A percentile compares a stretch with the other conserved stretches of the same genome.
Conservation (phyloP, 2,797 vertebrate genomes). For the Buphagus erythrorhynchus region DNA sequence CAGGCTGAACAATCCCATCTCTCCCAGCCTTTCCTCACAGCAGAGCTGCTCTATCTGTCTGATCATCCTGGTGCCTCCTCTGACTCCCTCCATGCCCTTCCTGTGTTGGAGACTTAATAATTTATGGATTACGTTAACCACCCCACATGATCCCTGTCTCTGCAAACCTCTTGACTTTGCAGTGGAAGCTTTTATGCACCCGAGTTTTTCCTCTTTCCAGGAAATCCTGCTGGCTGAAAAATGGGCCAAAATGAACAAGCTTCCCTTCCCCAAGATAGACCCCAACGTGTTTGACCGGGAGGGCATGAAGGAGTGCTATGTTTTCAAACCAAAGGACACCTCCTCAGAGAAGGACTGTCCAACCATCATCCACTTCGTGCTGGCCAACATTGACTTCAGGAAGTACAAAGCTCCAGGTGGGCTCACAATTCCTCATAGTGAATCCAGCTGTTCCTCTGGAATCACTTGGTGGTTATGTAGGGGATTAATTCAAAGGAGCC, state of each 20-base stretch:
- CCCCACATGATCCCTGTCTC: not conserved
- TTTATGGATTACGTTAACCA: not conserved
- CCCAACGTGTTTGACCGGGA: slow-evolving; percentile 95
- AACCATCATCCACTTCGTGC: slow-evolving; percentile 94
- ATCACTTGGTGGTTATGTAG: not conserved
- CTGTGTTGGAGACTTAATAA: not conserved
- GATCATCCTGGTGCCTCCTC: not conserved
- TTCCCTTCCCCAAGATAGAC: slow-evolving; percentile 96
- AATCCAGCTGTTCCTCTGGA: not conserved
- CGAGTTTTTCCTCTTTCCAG: slow-evolving; percentile 68
- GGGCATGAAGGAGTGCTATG: slow-evolving; percentile 95
- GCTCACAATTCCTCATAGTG: not conserved
- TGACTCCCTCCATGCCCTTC: not conserved
- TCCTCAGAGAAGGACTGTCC: slow-evolving; percentile 91
- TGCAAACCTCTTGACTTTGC: not conserved
- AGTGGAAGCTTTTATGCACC: not conserved
- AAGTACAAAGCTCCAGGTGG: slow-evolving; percentile 92
- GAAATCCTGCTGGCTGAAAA: slow-evolving; percentile 97
- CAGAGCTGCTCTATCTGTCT: not conserved
- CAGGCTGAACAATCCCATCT: not conserved
- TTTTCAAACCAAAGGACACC: slow-evolving; percentile 93
- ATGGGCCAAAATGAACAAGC: slow-evolving; percentile 98
- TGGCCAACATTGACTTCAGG: slow-evolving; percentile 96
- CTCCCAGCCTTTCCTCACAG: not conserved
- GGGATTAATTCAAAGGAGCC: not conserved